These are phyloP conservation scores for Cinara cedri DNA, from an alignment of 2,888 invertebrate genomes.

Conservation along the genomic window DNA sequence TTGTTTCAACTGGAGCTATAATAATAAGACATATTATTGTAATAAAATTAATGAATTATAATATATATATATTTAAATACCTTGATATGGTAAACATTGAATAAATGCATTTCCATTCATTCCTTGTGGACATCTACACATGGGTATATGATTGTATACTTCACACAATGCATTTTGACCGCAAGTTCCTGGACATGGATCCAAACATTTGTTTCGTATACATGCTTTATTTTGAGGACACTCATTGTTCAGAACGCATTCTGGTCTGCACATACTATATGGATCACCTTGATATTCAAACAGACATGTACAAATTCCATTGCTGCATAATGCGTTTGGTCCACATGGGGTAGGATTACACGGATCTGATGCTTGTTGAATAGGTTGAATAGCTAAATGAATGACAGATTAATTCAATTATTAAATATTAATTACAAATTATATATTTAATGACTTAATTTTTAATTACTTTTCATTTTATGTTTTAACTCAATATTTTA, in stretches of 20 bases:
- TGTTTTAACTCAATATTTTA: background rate
- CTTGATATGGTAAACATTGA: conserved; percentile 68
- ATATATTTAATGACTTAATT: background rate
- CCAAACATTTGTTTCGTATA: conserved; percentile 65
- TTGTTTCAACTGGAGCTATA: conserved; percentile 63
- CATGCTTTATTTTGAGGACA: conserved; percentile 67
- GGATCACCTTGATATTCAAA: conserved; percentile 80
- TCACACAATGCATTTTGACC: conserved; percentile 69
- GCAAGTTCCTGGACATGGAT: conserved; percentile 72
- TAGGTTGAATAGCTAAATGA: conserved; percentile 29
- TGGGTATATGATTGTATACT: conserved; percentile 73
- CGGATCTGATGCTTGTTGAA: conserved; percentile 61
- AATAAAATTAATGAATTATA: background rate
- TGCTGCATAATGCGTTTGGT: conserved; percentile 74
- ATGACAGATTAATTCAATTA: background rate
- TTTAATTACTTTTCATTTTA: background rate
- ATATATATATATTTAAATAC: too few relatives aligned
- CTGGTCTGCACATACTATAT: conserved; percentile 75
- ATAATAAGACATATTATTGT: background rate
- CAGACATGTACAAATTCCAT: conserved; percentile 75
- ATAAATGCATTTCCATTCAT: conserved; percentile 76
- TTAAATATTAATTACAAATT: background rate
- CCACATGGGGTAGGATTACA: conserved; percentile 71
- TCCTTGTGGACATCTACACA: conserved; percentile 71
- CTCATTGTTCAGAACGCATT: conserved; percentile 72